These are phyloP conservation scores for Pemphredon lugubris DNA, from an alignment of 2,888 invertebrate species.

Conservation along the genomic window DNA sequence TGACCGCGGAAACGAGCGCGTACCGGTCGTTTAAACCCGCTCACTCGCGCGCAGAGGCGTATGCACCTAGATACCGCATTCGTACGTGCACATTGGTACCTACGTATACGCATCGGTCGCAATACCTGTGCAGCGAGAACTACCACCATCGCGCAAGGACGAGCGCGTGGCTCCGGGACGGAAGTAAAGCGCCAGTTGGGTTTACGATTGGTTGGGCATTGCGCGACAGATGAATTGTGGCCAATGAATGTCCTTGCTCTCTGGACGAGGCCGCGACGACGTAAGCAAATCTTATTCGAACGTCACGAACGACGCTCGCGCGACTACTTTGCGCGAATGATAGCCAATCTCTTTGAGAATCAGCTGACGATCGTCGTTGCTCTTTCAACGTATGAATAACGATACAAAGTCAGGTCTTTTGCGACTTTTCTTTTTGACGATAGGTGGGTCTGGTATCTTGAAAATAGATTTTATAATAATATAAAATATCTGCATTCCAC, in stretches of 20 bases:
- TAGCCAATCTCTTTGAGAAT: too few relatives aligned
- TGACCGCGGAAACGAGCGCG: slow-evolving; percentile 48
- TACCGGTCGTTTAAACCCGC: slow-evolving; percentile 37
- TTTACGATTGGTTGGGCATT: slow-evolving; percentile 58
- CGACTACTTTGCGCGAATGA: slow-evolving; percentile 13
- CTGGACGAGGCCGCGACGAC: slow-evolving; percentile 58
- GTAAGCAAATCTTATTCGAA: slow-evolving; percentile 49
- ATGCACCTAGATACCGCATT: too few relatives aligned
- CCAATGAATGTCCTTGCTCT: slow-evolving; percentile 66
- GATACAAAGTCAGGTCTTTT: too few relatives aligned
- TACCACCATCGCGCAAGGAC: slow-evolving; percentile 33
- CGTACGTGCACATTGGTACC: too few relatives aligned
- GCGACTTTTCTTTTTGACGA: too few relatives aligned
- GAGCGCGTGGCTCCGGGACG: slow-evolving; percentile 44
- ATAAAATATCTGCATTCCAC: too few relatives aligned
- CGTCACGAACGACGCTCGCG: slow-evolving; percentile 23
- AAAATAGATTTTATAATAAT: too few relatives aligned
- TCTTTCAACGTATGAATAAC: too few relatives aligned
- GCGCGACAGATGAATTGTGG: slow-evolving; percentile 62
- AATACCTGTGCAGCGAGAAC: slow-evolving; percentile 51
- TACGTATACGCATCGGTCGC: slow-evolving; percentile 17
- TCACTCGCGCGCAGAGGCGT: slow-evolving; percentile 24
- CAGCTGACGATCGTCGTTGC: too few relatives aligned
- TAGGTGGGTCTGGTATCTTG: too few relatives aligned
- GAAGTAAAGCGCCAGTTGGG: slow-evolving; percentile 53